Evolutionary conservation across 2,113 vertebrate species (phyloP).

Genomic region (Mobula birostris): DNA sequence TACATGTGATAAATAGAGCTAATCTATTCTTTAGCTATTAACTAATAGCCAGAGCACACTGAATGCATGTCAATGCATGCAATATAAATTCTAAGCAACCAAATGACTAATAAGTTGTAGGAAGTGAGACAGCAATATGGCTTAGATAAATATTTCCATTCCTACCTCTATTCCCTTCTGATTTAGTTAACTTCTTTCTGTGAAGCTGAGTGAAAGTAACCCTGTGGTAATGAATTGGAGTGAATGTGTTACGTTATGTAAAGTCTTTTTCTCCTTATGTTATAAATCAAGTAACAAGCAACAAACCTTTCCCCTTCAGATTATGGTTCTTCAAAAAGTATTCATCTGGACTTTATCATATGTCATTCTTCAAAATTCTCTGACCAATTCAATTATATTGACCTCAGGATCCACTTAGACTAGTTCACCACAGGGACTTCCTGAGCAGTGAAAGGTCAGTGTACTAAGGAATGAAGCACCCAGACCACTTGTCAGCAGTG

Average conservation of each 20-base stretch:
- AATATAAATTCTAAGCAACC: background rate
- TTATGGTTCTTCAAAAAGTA: background rate
- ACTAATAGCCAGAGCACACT: background rate
- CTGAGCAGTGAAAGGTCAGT: background rate
- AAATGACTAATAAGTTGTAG: background rate
- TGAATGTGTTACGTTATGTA: background rate
- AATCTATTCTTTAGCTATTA: background rate
- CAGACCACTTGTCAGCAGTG: background rate
- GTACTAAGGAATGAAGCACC: background rate
- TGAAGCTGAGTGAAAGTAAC: background rate
- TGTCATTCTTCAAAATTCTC: background rate
- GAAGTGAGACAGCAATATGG: background rate
- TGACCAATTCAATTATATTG: background rate
- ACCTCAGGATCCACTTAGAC: background rate
- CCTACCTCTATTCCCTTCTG: background rate
- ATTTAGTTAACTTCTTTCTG: background rate
- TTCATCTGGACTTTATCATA: background rate
- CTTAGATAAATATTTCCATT: background rate
- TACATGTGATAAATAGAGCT: too few relatives aligned
- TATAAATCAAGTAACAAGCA: background rate
- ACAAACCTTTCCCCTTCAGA: background rate
- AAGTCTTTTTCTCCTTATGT: background rate
- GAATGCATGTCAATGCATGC: background rate
- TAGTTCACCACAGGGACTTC: background rate
- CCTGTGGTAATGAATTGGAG: too few relatives aligned